phyloP scores from a whole-genome alignment of 2,113 vertebrate species.

The Scomber scombrus region DNA sequence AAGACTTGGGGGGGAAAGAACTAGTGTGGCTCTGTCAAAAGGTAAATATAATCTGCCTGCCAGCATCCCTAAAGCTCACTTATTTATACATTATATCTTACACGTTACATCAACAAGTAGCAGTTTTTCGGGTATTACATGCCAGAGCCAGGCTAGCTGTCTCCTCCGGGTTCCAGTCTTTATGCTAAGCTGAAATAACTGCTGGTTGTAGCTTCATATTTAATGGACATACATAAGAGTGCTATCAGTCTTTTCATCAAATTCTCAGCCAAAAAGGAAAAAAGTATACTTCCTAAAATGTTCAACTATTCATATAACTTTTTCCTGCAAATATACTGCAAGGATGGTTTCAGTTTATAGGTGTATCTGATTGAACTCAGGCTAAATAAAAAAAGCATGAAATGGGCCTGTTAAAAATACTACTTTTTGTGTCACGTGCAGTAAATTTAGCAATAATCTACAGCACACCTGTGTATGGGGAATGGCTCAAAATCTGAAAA shows the following conservation, averaged over 20 bases:
- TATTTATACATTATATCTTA: not conserved
- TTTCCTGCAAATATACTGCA: not conserved
- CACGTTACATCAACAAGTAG: too few species aligned
- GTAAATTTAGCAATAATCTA: not conserved
- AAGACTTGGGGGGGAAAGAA: not conserved
- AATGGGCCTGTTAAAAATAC: not conserved
- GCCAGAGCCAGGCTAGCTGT: too few species aligned
- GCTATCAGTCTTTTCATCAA: too few species aligned
- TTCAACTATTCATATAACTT: not conserved
- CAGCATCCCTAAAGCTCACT: too few species aligned
- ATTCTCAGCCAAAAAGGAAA: not conserved
- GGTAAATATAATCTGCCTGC: too few species aligned
- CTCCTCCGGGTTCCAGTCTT: too few species aligned
- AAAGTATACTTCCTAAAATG: not conserved
- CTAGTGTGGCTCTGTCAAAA: not conserved
- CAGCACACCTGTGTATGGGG: not conserved
- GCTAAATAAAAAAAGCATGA: not conserved
- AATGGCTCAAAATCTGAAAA: not conserved
- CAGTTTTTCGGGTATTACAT: too few species aligned
- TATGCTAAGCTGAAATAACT: too few species aligned
- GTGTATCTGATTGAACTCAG: not conserved
- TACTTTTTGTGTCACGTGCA: not conserved
- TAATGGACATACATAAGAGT: too few species aligned
- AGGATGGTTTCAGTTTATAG: not conserved
- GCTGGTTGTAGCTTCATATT: too few species aligned